Conservation (phyloP, 2,797 vertebrate genomes). For the Emys orbicularis region DNA sequence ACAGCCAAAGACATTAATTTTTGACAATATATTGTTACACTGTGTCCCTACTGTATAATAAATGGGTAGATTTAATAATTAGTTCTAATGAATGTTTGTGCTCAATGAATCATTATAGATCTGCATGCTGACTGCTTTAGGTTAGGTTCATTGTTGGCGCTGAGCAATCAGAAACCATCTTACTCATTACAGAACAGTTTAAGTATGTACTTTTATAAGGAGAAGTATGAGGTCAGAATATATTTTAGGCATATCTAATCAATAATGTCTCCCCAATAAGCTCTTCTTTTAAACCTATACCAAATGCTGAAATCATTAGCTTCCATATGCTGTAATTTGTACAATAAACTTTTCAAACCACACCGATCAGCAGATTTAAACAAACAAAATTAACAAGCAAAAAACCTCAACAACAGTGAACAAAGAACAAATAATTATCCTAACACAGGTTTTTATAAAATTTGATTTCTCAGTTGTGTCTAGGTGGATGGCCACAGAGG, state of each 20-base stretch:
- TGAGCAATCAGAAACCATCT: not conserved
- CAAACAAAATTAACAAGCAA: not conserved
- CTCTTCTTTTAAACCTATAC: not conserved
- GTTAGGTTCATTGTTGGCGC: not conserved
- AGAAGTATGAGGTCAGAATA: not conserved
- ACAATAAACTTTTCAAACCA: not conserved
- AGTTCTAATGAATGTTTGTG: not conserved
- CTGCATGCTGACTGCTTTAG: not conserved
- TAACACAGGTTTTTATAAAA: not conserved
- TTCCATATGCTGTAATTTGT: not conserved
- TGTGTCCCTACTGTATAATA: fast-evolving
- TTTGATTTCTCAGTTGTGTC: slow-evolving; percentile 68
- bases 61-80: not conserved
- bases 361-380: slow-evolving; percentile 9
- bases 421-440: slow-evolving; percentile 42
- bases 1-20: not conserved
- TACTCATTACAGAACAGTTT: not conserved
- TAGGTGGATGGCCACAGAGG: slow-evolving; percentile 51
- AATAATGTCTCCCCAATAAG: fast-evolving
- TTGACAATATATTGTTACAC: not conserved
- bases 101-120: not conserved
- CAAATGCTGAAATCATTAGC: fast-evolving
- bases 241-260: not conserved
- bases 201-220: not conserved
- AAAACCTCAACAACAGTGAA: not conserved